phyloP scores from a whole-genome alignment of 1,140 invertebrate species.

The Helicoverpa armigera region DNA sequence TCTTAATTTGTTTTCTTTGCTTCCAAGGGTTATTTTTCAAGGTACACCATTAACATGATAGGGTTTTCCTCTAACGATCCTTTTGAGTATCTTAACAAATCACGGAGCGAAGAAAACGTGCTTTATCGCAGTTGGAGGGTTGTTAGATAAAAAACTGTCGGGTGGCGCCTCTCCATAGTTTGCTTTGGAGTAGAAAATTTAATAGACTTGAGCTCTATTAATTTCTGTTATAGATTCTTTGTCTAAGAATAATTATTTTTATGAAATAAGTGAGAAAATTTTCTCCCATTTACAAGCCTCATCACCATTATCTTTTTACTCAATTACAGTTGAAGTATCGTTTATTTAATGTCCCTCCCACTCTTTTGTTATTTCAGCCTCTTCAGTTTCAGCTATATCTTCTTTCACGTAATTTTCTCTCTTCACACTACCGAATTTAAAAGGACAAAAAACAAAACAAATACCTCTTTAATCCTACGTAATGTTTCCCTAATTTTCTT shows the following conservation, averaged over 20 bases:
- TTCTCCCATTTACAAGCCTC: too few species aligned
- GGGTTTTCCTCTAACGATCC: constrained; percentile 18
- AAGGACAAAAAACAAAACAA: constrained; percentile 4
- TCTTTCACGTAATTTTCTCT: background rate
- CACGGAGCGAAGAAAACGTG: constrained; percentile 24
- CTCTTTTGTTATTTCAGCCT: too few species aligned
- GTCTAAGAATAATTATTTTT: too few species aligned
- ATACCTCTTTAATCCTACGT: constrained; percentile 23
- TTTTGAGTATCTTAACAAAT: constrained; percentile 17
- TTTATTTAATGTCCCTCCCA: too few species aligned
- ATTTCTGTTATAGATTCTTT: background rate
- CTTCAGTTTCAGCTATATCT: too few species aligned
- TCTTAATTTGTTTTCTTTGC: constrained; percentile 29
- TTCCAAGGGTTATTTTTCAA: constrained; percentile 1
- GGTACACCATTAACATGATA: constrained; percentile 9
- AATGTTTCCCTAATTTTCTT: constrained; percentile 36
- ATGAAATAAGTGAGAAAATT: too few species aligned
- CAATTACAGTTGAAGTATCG: too few species aligned
- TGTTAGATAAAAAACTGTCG: constrained; percentile 4
- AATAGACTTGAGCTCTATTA: background rate
- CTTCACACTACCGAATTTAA: background rate
- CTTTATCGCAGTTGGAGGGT: constrained; percentile 22
- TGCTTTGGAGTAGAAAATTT: background rate
- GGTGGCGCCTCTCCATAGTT: background rate
- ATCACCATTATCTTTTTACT: too few species aligned